Evolutionary conservation across 2,113 vertebrate genomes (phyloP).

Genomic region (Pterocles burchelli): DNA sequence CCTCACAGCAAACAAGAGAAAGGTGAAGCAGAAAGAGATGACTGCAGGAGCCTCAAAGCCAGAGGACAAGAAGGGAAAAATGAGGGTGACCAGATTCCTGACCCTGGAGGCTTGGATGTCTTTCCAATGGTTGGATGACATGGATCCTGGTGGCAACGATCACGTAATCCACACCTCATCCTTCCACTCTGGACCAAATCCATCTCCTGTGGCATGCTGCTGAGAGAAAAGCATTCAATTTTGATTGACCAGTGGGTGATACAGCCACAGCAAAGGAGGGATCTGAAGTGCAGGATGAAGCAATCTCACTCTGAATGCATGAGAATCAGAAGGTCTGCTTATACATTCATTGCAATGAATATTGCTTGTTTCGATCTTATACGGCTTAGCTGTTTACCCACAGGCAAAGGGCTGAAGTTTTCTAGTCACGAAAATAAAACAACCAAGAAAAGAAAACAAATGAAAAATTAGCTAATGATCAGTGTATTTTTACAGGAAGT

Average conservation of each 20-base stretch:
- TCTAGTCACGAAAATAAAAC: not conserved
- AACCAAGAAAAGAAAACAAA: not conserved
- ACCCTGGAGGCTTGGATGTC: not conserved
- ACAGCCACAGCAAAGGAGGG: not conserved
- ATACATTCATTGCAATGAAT: not conserved
- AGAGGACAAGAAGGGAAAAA: not conserved
- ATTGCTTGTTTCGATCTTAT: not conserved
- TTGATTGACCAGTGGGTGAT: not conserved
- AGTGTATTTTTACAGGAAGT: not conserved
- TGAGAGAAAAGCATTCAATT: not conserved
- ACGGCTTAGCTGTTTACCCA: not conserved
- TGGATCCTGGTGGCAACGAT: accelerated
- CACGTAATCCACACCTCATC: accelerated
- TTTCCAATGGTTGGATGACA: not conserved
- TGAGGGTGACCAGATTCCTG: not conserved
- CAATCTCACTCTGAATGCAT: not conserved
- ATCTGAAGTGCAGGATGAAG: not conserved
- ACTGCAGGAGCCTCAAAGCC: not conserved
- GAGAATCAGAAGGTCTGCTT: not conserved
- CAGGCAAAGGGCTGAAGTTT: not conserved
- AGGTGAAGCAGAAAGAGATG: not conserved
- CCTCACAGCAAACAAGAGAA: not conserved
- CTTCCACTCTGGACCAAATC: not conserved
- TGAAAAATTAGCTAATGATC: not conserved
- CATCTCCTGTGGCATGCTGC: accelerated